Base-by-base conservation (phyloP, 2,888 invertebrate species). In the Tolmerus cingulatus region DNA sequence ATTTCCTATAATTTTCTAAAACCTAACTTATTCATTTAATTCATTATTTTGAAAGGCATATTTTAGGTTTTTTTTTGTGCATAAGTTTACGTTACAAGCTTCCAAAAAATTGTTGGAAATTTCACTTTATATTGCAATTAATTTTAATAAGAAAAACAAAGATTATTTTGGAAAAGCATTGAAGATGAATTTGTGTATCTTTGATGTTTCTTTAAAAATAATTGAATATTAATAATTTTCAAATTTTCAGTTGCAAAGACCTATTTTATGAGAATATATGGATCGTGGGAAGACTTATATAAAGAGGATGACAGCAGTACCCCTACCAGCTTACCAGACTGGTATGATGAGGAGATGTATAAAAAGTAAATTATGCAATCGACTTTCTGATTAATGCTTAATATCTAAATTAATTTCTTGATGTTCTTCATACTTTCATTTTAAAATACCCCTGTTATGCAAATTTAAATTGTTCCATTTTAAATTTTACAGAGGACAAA, bases 401-500 rank as follows among this genome's bases (percentile, higher is more conserved):
- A 34, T 34, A 34, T 7, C 34, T 34, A 34, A 5, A 7, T 34
- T 46, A 46, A 46, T 46, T 14, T 46, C 0, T 46, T 46, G 16
- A 46, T 46, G 12, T 46, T 46, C 14, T 16, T 46, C 16, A 14
- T 46, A 3, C 43, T 12, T 16, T 40, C 16, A 46, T 4, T 14
- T 14, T 14, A 14, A 43, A 43, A 43, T 43, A 43, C 16, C 5
- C 2, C n/a, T n/a, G n/a, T n/a, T n/a, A n/a, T n/a, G 43, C 14
- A 3, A 14, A 14, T 2, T n/a, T n/a, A n/a, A 14, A 3, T 43
- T n/a, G n/a, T 51, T 51, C n/a, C 7, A 51, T 51, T 51, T 5
- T 51, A 0, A 14, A 43, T 55, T 74, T 91, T n/a, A 19, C 5
- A 95, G 95, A 89, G 97, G 96, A 0, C 96, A 96, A 89, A 91